Percentiles rank a stretch among this genome's conserved stretches.
Conservation (phyloP, 1,140 invertebrate genomes). For the Halesus radiatus region DNA sequence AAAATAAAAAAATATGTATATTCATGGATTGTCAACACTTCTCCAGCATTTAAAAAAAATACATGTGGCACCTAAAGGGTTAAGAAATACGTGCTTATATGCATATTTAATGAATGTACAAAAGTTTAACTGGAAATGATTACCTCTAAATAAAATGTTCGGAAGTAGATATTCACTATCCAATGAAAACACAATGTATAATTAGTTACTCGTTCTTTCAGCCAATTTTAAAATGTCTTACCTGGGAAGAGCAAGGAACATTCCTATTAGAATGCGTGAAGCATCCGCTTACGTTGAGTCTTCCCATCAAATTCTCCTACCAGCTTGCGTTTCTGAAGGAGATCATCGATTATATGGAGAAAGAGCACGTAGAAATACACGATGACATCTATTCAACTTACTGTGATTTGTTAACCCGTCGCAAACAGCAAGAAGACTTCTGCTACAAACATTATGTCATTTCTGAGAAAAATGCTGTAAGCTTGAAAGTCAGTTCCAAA, state of each 20-base stretch:
- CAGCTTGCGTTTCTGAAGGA: conserved; percentile 68
- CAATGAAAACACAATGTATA: too few relatives aligned
- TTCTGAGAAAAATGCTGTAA: conserved; percentile 60
- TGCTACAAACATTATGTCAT: conserved; percentile 70
- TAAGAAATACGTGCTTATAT: too few relatives aligned
- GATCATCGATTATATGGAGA: conserved; percentile 65
- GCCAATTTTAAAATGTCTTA: conserved; percentile 41
- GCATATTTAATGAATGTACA: too few relatives aligned
- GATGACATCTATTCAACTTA: conserved; percentile 67
- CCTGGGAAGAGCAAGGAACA: conserved; percentile 61
- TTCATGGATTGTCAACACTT: too few relatives aligned
- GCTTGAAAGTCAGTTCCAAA: conserved; percentile 69
- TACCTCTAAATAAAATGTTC: too few relatives aligned
- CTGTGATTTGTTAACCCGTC: conserved; percentile 59
- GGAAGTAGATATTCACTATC: too few relatives aligned
- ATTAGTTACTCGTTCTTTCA: neutral
- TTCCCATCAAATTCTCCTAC: conserved; percentile 67
- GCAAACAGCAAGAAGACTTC: conserved; percentile 50
- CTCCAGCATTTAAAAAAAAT: too few relatives aligned
- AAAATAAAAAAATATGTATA: too few relatives aligned
- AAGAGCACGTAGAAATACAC: conserved; percentile 61
- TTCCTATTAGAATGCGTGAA: conserved; percentile 66
- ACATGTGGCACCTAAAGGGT: too few relatives aligned
- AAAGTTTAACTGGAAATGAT: too few relatives aligned
- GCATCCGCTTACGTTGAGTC: conserved; percentile 61